phyloP scores from a whole-genome alignment of 2,888 invertebrate species.

The Julus scandinavius region DNA sequence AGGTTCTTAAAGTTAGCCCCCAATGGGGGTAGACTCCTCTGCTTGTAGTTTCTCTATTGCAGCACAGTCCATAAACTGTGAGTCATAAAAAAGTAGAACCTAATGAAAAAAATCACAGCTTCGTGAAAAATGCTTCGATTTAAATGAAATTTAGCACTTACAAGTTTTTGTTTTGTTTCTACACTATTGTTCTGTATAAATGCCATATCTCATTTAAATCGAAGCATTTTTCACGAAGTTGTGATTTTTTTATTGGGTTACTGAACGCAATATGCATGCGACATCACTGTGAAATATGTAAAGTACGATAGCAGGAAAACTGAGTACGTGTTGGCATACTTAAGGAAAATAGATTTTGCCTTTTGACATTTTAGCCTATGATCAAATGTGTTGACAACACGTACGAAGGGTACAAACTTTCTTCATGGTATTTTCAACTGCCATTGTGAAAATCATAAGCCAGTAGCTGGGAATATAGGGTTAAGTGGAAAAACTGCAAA shows the following conservation, averaged over 20 bases:
- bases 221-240: no score
- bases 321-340: not conserved
- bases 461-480: not conserved
- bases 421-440: no score
- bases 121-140: no score
- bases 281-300: not conserved
- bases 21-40: no score
- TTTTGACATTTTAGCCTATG: not conserved
- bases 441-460: not conserved
- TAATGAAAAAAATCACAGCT: not conserved
- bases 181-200: no score
- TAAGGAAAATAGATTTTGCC: not conserved
- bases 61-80: not conserved
- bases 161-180: no score
- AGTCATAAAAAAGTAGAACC: no score
- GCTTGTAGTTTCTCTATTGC: not conserved
- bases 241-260: no score
- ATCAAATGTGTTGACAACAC: not conserved
- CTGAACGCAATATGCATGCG: not conserved
- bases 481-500: not conserved
- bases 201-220: no score
- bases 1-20: not conserved
- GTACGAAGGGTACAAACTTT: no score
- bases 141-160: no score
- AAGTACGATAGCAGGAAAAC: not conserved